Percentiles rank a stretch among this genome's conserved stretches.
Conservation (phyloP, 1,140 invertebrate genomes). For the Pseudomyrmex sp. region DNA sequence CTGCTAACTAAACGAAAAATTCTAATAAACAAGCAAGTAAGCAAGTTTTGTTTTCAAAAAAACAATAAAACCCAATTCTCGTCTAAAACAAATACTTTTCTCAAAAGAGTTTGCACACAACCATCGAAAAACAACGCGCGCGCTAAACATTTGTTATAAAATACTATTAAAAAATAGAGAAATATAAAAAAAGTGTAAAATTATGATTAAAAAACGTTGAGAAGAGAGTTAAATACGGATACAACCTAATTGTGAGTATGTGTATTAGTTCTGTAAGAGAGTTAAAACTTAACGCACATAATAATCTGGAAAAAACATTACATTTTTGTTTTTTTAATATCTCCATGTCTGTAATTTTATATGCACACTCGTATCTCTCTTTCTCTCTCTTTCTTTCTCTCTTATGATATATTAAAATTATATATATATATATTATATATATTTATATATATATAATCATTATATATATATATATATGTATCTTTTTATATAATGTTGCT, state of each 20-base stretch:
- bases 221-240: constrained; percentile 55
- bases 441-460: constrained; percentile 42
- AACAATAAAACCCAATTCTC: constrained; percentile 38
- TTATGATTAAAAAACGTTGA: constrained; percentile 63
- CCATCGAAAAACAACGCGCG: constrained; percentile 59
- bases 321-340: constrained; percentile 62
- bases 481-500: constrained; percentile 80
- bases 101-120: neutral
- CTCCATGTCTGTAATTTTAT: constrained; percentile 43
- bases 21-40: constrained; percentile 40
- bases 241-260: constrained; percentile 35
- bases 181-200: constrained; percentile 70
- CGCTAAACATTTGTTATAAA: constrained; percentile 59
- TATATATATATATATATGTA: constrained; percentile 65
- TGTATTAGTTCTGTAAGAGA: constrained; percentile 8
- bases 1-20: constrained; percentile 59
- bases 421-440: constrained; percentile 70
- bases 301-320: constrained; percentile 67
- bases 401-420: constrained; percentile 68
- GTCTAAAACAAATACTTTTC: constrained; percentile 64
- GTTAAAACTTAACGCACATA: constrained; percentile 57
- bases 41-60: constrained; percentile 51
- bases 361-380: constrained; percentile 66
- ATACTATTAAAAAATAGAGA: constrained; percentile 76
- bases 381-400: too few relatives aligned